Conservation (phyloP, 2,797 vertebrate genomes). For the Miopithecus talapoin region DNA sequence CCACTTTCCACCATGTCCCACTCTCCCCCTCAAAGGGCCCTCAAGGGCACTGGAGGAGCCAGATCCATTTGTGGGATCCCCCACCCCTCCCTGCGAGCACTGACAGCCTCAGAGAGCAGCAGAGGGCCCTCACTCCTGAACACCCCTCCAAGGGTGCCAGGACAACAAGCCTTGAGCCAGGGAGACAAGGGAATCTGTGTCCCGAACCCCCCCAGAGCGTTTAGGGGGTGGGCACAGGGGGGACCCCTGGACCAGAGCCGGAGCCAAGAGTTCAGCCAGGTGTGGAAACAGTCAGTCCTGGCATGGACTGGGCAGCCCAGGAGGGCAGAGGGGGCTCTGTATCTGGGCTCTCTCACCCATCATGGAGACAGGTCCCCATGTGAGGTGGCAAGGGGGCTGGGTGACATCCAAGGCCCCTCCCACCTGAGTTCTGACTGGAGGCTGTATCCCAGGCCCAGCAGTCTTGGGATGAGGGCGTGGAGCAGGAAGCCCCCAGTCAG, state of each 20-base stretch:
- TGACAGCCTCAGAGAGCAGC: not conserved
- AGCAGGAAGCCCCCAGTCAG: not conserved
- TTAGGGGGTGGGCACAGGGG: not conserved
- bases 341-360: not conserved
- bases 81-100: accelerated
- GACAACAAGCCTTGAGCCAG: not conserved
- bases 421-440: not conserved
- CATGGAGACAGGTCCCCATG: not conserved
- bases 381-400: not conserved
- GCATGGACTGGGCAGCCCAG: not conserved
- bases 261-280: not conserved
- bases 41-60: too few relatives aligned
- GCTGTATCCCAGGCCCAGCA: not conserved
- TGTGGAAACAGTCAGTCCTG: not conserved
- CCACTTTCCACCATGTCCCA: not conserved
- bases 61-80: too few relatives aligned
- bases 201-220: not conserved
- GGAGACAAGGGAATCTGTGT: not conserved
- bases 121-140: not conserved
- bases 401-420: not conserved
- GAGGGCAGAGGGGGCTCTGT: not conserved
- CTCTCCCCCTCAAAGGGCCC: not conserved
- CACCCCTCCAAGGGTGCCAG: not conserved
- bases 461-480: not conserved
- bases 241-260: not conserved